Evolutionary conservation across 1,140 invertebrate genomes (phyloP).

Genomic region (Palaemon carinicauda): DNA sequence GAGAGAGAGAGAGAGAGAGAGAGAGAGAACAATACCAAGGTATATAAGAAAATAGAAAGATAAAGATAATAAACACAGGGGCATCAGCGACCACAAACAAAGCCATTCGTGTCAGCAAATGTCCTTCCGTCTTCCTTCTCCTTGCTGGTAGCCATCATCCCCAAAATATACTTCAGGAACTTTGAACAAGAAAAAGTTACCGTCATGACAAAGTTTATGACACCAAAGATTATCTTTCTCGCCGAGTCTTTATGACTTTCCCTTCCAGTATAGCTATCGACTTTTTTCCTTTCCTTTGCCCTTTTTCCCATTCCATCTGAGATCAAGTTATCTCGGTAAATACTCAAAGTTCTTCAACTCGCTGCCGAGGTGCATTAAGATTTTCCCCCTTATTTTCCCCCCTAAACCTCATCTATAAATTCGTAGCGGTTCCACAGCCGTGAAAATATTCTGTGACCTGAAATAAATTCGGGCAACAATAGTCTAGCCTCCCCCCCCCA

Average conservation of each 20-base stretch:
- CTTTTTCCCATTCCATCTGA: too few species aligned
- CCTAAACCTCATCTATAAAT: background rate
- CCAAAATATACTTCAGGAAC: background rate
- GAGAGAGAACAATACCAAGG: too few species aligned
- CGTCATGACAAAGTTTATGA: background rate
- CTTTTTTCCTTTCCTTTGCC: too few species aligned
- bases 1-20: too few species aligned
- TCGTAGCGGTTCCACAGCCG: background rate
- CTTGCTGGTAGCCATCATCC: too few species aligned
- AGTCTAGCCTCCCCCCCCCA: background rate
- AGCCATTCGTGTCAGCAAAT: too few species aligned
- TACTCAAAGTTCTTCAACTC: background rate
- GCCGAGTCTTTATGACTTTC: background rate
- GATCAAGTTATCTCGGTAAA: background rate
- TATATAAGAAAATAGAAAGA: background rate
- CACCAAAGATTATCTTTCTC: background rate
- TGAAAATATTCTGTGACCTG: conserved; percentile 33
- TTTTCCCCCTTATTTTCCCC: background rate
- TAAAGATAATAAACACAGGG: too few species aligned
- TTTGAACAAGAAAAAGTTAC: background rate
- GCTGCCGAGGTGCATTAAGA: background rate
- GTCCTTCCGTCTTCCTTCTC: too few species aligned
- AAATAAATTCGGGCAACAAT: conserved; percentile 35
- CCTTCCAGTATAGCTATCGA: background rate
- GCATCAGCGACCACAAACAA: too few species aligned